Evolutionary conservation across 1,140 invertebrate species (phyloP), one percentile per base, ranked within the genome.

Genomic region (Maniola jurtina): DNA sequence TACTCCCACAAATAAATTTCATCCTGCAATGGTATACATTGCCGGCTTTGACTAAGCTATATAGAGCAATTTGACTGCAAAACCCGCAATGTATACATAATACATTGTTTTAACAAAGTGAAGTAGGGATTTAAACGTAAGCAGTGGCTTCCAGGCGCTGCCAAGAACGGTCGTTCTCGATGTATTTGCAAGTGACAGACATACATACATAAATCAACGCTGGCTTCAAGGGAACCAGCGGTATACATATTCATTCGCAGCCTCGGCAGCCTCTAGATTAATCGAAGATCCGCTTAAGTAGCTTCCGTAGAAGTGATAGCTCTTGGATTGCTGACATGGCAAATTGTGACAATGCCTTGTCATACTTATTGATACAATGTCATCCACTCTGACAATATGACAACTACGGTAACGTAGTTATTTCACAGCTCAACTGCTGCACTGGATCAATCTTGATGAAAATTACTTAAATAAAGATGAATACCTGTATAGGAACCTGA

Each of bases 181-280:
- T 64, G 25, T 64, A 64, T 64, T 56, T 64, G 54, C 61, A 64
- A 64, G 52, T 64, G 54, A 56, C 54, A 56, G 61, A 57, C 61
- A 47, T 64, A 56, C 40, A 64, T 63, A 63, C 52, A 63, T 63
- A 63, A 63, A 63, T 55, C 55, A 56, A n/a, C 52, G 40, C 15
- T 47, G 14, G 7, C 25, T 25, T 4, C 25, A 7, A 11, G 38
- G 14, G 38, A 11, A 36, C 3, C 56, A 36, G 55, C 10, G 54
- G 42, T 45, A 45, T 45, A 45, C 42, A 45, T 45, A 45, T 45
- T 45, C 42, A 45, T 45, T 45, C 42, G 1, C 42, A 45, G 42
- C 42, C 13, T 45, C 42, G 5, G 1, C 42, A 45, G 42, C 42
- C 13, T 45, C 42, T 11, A 5, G 10, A 45, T 45, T 45, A 45